Evolutionary conservation across 2,797 vertebrate genomes (phyloP), one percentile per base, ranked within the genome.

Genomic region (Anguilla megastoma): DNA sequence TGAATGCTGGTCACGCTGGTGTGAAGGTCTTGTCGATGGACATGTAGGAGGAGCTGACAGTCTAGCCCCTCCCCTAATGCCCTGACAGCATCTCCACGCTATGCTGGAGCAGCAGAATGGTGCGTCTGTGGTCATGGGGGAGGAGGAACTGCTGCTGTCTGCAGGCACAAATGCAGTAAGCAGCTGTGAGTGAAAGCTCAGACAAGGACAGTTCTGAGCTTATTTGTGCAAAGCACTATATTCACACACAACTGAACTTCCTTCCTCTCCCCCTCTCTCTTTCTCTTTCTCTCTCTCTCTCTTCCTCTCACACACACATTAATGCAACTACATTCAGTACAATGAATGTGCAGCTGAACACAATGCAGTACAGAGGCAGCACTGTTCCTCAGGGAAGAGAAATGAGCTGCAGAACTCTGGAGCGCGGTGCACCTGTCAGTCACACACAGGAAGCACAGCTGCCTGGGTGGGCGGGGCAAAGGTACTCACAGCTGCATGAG

Each of bases 71-170:
- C 27, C 10, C 56, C 36, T 71, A 52, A 48, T 79, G 84, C 10
- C 54, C 85, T 86, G 90, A 93, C 45, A 82, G 91, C n/a, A n/a
- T 63, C 71, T 95, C 95, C 90, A 95, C 94, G 5, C 87, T 92
- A 89, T 87, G 84, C 0, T 91, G 92, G 85, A 93, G 90, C 80
- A 92, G 94, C 87, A 90, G 6, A 10, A 93, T 92, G 27, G 93
- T 86, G 71, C 94, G 89, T 96, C 96, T 86, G 95, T 91, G 86
- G 96, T 92, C 87, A 95, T 94, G 3, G 97, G 98, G 58, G 98
- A 98, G 0, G 97, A 97, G 30, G 97, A 97, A 83, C 96, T 94
- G 84, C 98, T 98, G 95, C 96, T 96, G 87, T 97, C 98, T 99
- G 92, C 91, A 96, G 94, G 93, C 85, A 91, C 56, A 90, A n/a